These are phyloP conservation scores for Mormyrus lacerda DNA, from an alignment of 2,113 vertebrate genomes.

Conservation along the genomic window DNA sequence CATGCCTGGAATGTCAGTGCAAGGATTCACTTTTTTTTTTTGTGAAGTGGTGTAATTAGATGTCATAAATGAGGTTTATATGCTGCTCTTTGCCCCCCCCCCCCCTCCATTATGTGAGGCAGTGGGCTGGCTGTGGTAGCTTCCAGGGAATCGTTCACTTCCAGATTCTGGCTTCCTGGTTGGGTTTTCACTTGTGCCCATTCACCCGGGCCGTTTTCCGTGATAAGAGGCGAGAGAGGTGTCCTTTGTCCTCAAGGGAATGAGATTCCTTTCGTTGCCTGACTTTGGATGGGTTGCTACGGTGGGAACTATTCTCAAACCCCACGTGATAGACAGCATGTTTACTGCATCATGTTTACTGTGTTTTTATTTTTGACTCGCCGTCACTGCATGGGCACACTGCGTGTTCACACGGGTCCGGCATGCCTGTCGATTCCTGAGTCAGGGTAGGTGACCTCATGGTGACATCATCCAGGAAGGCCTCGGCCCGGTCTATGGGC, in stretches of 20 bases:
- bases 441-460: neutral
- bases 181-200: neutral
- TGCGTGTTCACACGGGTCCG: neutral
- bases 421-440: neutral
- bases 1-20: neutral
- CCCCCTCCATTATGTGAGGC: neutral
- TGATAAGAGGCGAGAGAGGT: neutral
- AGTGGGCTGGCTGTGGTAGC: neutral
- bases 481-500: neutral
- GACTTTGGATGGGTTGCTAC: neutral
- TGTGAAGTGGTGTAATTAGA: neutral
- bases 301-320: neutral
- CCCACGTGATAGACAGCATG: neutral
- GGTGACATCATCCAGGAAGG: neutral
- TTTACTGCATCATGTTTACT: neutral
- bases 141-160: neutral
- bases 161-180: neutral
- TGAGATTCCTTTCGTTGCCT: neutral
- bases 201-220: neutral
- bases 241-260: neutral
- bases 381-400: neutral
- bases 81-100: neutral
- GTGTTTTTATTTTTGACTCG: neutral
- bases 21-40: neutral
- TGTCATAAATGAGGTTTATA: neutral